Evolutionary conservation across 2,113 vertebrate genomes (phyloP).

Genomic region (Oreochromis aureus): DNA sequence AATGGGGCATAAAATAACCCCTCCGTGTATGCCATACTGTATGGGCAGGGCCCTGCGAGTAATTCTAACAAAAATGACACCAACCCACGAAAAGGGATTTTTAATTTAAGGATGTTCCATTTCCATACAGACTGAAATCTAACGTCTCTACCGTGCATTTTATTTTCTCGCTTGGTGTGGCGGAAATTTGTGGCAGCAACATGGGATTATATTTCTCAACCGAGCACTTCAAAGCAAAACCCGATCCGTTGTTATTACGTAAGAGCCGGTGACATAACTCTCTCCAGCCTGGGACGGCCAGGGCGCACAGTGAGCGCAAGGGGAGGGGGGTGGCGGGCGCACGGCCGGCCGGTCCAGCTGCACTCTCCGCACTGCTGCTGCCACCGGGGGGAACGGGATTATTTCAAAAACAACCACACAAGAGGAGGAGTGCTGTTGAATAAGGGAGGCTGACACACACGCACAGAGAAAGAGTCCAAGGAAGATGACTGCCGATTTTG

Average conservation of each 20-base stretch:
- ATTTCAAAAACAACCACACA: constrained; percentile 16
- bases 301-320: constrained; percentile 3
- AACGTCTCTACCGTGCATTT: neutral
- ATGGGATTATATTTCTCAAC: constrained; percentile 59
- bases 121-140: neutral
- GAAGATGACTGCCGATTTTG: neutral
- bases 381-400: neutral
- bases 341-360: constrained; percentile 37
- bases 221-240: constrained; percentile 48
- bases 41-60: neutral
- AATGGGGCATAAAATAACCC: neutral
- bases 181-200: constrained; percentile 34
- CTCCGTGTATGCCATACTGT: neutral
- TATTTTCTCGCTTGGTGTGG: constrained; percentile 17
- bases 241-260: constrained; percentile 62
- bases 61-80: neutral
- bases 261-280: constrained; percentile 70
- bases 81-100: neutral
- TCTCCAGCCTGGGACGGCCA: constrained; percentile 34
- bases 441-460: neutral
- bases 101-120: neutral
- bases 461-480: neutral
- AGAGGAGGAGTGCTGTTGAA: neutral
- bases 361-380: neutral
- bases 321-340: neutral